Conservation (phyloP, 64 coral and sea anemone genomes). For the Montipora capricornis region DNA sequence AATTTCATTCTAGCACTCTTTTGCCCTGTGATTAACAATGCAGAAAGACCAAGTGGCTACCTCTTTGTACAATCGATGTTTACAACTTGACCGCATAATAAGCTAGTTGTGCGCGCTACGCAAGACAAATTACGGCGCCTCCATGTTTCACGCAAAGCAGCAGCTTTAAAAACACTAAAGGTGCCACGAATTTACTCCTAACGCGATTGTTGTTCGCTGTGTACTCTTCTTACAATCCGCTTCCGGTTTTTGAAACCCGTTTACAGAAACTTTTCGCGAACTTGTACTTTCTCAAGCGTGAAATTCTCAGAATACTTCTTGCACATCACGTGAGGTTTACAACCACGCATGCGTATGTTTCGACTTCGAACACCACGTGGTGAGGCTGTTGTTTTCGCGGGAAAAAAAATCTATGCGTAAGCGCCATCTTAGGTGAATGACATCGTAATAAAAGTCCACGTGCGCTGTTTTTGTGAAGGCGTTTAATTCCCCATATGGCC, state of each 20-base stretch:
- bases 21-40: constrained; percentile 48
- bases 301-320: constrained; percentile 21
- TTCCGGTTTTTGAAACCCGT: constrained; percentile 46
- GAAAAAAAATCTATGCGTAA: constrained; percentile 10
- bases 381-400: constrained; percentile 46
- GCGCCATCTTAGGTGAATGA: constrained; percentile 24
- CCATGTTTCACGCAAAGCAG: neutral
- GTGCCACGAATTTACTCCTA: neutral
- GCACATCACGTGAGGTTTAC: constrained; percentile 36
- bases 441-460: constrained; percentile 48
- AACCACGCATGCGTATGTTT: constrained; percentile 5
- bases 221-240: neutral
- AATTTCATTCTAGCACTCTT: constrained; percentile 1
- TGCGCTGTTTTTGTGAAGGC: constrained; percentile 42
- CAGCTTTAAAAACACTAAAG: neutral
- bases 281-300: constrained; percentile 6
- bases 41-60: constrained; percentile 37
- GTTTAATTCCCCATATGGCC: constrained; percentile 28
- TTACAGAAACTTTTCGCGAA: neutral
- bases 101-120: constrained; percentile 27
- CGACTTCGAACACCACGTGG: constrained; percentile 18
- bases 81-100: constrained; percentile 47
- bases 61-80: constrained; percentile 45
- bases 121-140: neutral
- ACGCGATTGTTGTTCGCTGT: neutral